Percentiles rank a stretch among this genome's conserved stretches.
phyloP scores from a whole-genome alignment of 2,888 invertebrate genomes.

The Pycnomerus fuliginosus region DNA sequence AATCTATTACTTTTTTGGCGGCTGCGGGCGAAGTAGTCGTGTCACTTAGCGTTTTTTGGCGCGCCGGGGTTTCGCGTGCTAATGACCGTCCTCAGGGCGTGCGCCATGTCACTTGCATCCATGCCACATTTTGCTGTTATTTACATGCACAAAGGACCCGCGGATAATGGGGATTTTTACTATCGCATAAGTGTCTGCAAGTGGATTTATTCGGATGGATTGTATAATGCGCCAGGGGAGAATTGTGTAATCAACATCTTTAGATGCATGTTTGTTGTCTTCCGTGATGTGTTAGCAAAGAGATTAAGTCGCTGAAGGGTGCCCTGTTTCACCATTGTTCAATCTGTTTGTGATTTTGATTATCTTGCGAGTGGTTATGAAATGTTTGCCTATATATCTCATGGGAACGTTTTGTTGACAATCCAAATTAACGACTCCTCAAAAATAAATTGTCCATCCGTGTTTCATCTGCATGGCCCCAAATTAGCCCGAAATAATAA shows the following conservation, averaged over 20 bases:
- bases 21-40: constrained; percentile 7
- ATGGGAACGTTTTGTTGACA: constrained; percentile 16
- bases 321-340: constrained; percentile 23
- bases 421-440: constrained; percentile 12
- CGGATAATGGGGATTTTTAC: constrained; percentile 24
- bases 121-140: constrained; percentile 26
- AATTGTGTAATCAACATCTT: constrained; percentile 39
- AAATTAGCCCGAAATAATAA: no score
- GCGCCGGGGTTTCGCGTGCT: constrained; percentile 37
- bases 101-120: constrained; percentile 42
- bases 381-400: constrained; percentile 20
- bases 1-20: no score
- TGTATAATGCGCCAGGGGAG: constrained; percentile 27
- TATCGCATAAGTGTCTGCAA: constrained; percentile 41
- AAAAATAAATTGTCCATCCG: constrained; percentile 15
- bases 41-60: constrained; percentile 6
- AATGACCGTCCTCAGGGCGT: constrained; percentile 42
- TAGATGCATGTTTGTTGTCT: constrained; percentile 47
- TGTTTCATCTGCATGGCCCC: no score
- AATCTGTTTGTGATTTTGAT: constrained; percentile 40
- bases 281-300: constrained; percentile 47
- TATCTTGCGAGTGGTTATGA: constrained; percentile 39
- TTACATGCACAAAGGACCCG: constrained; percentile 19
- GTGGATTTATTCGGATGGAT: constrained; percentile 45
- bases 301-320: constrained; percentile 38